These are phyloP conservation scores for Synergus itoensis DNA, from an alignment of 2,888 invertebrate genomes.

Conservation along the genomic window DNA sequence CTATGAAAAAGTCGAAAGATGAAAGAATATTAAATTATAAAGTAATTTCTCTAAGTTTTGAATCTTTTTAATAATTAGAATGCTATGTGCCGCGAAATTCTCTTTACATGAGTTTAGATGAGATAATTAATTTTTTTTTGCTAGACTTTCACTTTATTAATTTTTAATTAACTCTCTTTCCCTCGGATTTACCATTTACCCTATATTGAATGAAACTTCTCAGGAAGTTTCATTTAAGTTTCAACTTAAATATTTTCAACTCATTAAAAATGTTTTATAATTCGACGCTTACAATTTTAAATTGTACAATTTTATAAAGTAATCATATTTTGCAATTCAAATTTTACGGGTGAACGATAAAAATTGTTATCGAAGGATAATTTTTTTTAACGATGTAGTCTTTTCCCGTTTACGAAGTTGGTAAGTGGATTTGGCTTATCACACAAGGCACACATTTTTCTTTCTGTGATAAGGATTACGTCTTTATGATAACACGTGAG, in stretches of 20 bases:
- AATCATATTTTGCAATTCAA: neutral
- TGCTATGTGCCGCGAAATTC: too few relatives aligned
- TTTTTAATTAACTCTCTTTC: neutral
- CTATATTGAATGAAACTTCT: too few relatives aligned
- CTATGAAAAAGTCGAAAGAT: conserved; percentile 77
- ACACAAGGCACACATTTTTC: neutral
- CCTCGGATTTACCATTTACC: too few relatives aligned
- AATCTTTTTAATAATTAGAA: too few relatives aligned
- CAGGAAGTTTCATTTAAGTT: too few relatives aligned
- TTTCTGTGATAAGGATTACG: neutral
- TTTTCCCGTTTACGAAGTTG: conserved; percentile 22
- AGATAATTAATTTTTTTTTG: too few relatives aligned
- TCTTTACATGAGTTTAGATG: too few relatives aligned
- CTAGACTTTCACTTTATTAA: neutral
- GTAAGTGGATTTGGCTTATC: conserved; percentile 7
- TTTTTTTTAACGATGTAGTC: neutral
- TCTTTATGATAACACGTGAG: conserved; percentile 19
- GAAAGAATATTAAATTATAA: neutral
- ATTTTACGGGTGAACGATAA: neutral
- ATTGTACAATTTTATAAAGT: neutral
- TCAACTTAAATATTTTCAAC: neutral
- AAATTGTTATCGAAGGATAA: conserved; percentile 26
- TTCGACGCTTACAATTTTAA: neutral
- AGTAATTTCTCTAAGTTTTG: neutral
- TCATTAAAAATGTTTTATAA: neutral